A percentile compares a stretch with the other conserved stretches of the same genome.
Evolutionary conservation across 1,140 invertebrate genomes (phyloP).

Genomic region (Drosophila pruinosa): DNA sequence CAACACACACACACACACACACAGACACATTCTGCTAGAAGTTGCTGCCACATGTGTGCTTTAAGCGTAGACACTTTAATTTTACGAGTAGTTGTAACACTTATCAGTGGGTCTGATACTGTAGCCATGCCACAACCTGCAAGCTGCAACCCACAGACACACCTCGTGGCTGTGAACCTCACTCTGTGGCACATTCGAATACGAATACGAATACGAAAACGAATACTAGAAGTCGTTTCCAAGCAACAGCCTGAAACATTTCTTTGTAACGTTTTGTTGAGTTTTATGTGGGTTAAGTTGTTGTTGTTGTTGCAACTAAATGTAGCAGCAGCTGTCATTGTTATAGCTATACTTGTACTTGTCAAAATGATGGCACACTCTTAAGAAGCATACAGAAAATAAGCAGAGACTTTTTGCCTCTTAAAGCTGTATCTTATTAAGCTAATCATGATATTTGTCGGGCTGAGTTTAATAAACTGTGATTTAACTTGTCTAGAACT

Average conservation of each 20-base stretch:
- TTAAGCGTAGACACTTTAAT: slow-evolving; percentile 54
- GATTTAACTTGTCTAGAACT: too few relatives aligned
- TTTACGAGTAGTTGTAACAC: slow-evolving; percentile 35
- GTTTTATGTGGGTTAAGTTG: slow-evolving; percentile 43
- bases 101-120: slow-evolving; percentile 48
- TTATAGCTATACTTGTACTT: neutral
- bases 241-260: slow-evolving; percentile 28
- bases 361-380: neutral
- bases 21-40: neutral
- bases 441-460: too few relatives aligned
- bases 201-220: neutral
- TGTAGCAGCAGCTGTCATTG: slow-evolving; percentile 25
- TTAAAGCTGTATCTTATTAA: too few relatives aligned
- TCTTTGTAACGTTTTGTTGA: slow-evolving; percentile 46
- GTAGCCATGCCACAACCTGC: neutral
- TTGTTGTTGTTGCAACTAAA: neutral
- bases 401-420: too few relatives aligned
- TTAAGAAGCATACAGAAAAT: neutral
- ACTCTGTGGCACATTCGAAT: slow-evolving; percentile 9
- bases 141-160: neutral
- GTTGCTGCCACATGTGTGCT: neutral
- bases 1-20: slow-evolving; percentile 9
- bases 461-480: too few relatives aligned
- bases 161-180: slow-evolving; percentile 5
- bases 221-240: slow-evolving; percentile 1